Base-by-base conservation (phyloP, 2,113 vertebrate species). In the Choloepus hoffmanni region DNA sequence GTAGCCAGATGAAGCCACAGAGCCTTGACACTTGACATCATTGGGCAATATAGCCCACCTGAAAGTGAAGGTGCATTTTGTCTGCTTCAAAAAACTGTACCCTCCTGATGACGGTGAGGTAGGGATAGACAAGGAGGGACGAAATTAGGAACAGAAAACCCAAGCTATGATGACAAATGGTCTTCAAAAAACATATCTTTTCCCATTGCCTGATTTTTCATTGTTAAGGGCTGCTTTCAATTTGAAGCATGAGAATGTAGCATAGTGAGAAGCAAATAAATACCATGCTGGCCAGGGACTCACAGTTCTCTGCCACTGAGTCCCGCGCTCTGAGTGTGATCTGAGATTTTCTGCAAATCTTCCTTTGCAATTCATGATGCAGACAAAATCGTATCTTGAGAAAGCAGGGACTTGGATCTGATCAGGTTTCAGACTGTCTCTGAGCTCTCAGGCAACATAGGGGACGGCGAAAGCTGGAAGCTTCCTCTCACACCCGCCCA, bases 201-300 rank as follows among this genome's bases (percentile, higher is more conserved):
- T 95, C 60, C 53, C 0, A 40, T 92, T 95, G 95, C 43, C 28
- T 89, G 65, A 90, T 85, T 95, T 96, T 84, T 85, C 73, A 87
- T n/a, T 94, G 97, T 19, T 16, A 95, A 67, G 65, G 76, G 16
- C 12, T 86, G 12, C 79, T 90, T 94, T 84, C 58, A 74, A 1
- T 21, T 89, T 1, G 0, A 86, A 0, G 5, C 43, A 19, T 53
- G 62, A 73, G 28, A 36, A 36, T 92, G 67, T 1, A 33, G 0
- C 26, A 14, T 26, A 63, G 78, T 45, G 58, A 62, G 48, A 83
- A 58, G 23, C 24, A 33, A 10, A 82, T 30, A 77, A 81, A 63
- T 28, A 63, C 28, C 36, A 55, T 6, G 2, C 89, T 4, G 11
- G 84, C 48, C 12, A 93, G 74, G 43, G 50, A 89, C 13, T 77